Conservation (phyloP, 2,888 invertebrate species). For the Mesochorus sp. region DNA sequence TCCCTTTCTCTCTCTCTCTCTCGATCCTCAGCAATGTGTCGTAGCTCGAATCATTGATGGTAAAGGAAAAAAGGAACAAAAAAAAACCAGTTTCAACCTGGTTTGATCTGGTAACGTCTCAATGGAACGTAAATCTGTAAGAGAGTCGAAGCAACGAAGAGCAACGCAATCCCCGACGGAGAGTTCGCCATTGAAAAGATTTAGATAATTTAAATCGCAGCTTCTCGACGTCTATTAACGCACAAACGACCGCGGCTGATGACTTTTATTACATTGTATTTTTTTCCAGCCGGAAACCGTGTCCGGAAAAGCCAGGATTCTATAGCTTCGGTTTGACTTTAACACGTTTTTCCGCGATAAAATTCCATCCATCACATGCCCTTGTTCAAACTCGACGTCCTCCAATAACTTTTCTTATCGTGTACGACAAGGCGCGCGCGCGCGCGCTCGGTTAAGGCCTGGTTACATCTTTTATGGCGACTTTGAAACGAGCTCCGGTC, state of each 20-base stretch:
- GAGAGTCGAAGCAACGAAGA: neutral
- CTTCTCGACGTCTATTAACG: no score
- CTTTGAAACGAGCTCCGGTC: constrained; percentile 19
- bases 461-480: constrained; percentile 43
- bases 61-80: neutral
- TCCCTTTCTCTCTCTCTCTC: no score
- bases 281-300: neutral
- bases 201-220: neutral
- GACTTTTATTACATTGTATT: neutral
- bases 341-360: neutral
- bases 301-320: neutral
- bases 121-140: neutral
- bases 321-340: no score
- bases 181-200: neutral
- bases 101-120: constrained; percentile 5
- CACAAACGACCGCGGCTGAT: no score
- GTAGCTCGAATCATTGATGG: neutral
- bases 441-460: constrained; percentile 22
- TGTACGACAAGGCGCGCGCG: neutral
- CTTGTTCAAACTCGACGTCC: constrained; percentile 3
- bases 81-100: neutral
- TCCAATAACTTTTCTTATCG: constrained; percentile 30
- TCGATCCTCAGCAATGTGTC: neutral
- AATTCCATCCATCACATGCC: neutral
- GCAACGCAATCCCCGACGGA: neutral